Evolutionary conservation across 2,888 invertebrate species (phyloP).

Genomic region (Saturnia japonica): DNA sequence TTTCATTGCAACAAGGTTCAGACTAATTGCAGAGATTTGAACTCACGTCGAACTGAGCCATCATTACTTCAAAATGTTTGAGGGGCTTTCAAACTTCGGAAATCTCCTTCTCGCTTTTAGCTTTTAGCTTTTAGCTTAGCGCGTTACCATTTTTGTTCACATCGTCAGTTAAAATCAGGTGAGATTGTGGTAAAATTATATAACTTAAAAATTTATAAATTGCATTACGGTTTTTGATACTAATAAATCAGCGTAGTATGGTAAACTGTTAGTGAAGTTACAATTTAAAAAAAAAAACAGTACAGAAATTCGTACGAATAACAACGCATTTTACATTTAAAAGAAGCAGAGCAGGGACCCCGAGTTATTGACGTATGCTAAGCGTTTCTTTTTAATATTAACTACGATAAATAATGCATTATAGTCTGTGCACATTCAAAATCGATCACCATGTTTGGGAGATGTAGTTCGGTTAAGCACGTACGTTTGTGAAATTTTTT

Average conservation of each 20-base stretch:
- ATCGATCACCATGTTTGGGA: neutral
- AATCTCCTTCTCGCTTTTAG: no score
- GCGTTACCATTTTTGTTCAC: neutral
- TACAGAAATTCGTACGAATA: neutral
- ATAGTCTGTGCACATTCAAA: neutral
- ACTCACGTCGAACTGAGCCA: no score
- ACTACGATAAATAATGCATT: slow-evolving; percentile 5
- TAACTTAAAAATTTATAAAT: neutral
- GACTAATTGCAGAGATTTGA: no score
- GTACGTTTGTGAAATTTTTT: neutral
- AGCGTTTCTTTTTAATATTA: slow-evolving; percentile 10
- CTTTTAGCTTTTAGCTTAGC: no score
- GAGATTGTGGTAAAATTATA: neutral
- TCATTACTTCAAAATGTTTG: neutral
- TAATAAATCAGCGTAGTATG: neutral
- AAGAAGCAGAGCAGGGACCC: neutral
- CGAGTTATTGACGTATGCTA: slow-evolving; percentile 9
- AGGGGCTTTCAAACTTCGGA: neutral
- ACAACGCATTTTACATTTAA: neutral
- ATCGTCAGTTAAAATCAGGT: neutral
- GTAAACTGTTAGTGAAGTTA: neutral
- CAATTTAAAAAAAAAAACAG: neutral
- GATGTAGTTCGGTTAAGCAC: neutral
- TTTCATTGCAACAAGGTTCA: no score
- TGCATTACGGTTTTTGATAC: neutral